Evolutionary conservation across 1,140 invertebrate genomes (phyloP).

Genomic region (Brachionus rubens): DNA sequence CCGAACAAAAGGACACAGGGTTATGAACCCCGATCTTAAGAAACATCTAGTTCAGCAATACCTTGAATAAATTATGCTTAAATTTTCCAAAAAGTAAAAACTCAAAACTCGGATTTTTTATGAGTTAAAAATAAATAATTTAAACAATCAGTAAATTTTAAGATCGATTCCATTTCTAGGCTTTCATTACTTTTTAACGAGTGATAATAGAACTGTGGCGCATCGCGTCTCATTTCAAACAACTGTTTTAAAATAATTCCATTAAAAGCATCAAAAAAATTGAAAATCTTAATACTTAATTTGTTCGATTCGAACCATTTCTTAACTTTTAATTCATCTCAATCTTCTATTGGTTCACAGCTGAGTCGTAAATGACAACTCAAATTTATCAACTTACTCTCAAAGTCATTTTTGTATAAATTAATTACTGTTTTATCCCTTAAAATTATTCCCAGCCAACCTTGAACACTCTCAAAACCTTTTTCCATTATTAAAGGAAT

Average conservation of each 20-base stretch:
- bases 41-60: too few species aligned
- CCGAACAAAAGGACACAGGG: too few species aligned
- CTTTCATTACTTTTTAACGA: too few species aligned
- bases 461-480: conserved; percentile 47
- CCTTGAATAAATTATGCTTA: too few species aligned
- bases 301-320: conserved; percentile 5
- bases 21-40: too few species aligned
- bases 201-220: conserved; percentile 24
- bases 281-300: neutral
- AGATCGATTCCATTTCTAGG: too few species aligned
- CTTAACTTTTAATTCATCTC: neutral
- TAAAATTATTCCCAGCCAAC: conserved; percentile 56
- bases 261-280: neutral
- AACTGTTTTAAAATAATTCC: conserved; percentile 11
- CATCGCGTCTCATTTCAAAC: neutral
- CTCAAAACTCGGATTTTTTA: too few species aligned
- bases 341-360: neutral
- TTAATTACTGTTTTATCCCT: conserved; percentile 54
- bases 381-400: conserved; percentile 4
- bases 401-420: conserved; percentile 36
- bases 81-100: too few species aligned
- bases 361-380: too few species aligned
- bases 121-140: too few species aligned
- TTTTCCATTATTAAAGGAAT: conserved; percentile 37
- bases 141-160: too few species aligned